A percentile compares a stretch with the other conserved stretches of the same genome.
These are phyloP conservation scores for Drosophila tripunctata DNA, from an alignment of 2,888 invertebrate species.

Conservation along the genomic window DNA sequence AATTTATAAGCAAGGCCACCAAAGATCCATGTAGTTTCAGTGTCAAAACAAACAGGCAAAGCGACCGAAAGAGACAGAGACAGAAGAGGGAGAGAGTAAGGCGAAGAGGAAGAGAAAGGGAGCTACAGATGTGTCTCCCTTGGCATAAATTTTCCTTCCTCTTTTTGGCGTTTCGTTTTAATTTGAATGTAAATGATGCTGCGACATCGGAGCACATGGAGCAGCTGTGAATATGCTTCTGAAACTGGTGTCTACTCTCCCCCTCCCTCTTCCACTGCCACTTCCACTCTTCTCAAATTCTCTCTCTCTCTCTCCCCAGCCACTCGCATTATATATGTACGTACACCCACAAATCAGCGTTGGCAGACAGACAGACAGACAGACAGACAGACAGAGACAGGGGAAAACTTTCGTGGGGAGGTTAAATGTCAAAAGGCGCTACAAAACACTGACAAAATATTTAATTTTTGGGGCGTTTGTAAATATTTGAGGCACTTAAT, in stretches of 20 bases:
- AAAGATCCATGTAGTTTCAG: constrained; percentile 66
- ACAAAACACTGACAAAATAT: constrained; percentile 78
- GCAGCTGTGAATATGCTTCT: constrained; percentile 53
- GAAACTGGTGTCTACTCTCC: constrained; percentile 15
- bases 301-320: not conserved
- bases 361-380: no score
- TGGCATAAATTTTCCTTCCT: constrained; percentile 67
- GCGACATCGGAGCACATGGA: constrained; percentile 49
- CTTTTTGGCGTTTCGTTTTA: constrained; percentile 72
- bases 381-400: constrained; percentile 30
- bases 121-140: constrained; percentile 39
- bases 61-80: not conserved
- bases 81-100: not conserved
- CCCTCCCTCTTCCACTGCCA: not conserved
- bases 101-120: not conserved
- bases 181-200: constrained; percentile 81
- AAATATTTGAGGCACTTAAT: constrained; percentile 79
- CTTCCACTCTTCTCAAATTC: not conserved
- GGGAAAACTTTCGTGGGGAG: constrained; percentile 53
- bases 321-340: not conserved
- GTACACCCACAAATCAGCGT: constrained; percentile 56
- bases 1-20: constrained; percentile 71
- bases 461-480: constrained; percentile 74
- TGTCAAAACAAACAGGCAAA: constrained; percentile 70
- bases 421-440: constrained; percentile 76